Base-by-base conservation (phyloP, 1,140 invertebrate genomes). In the Papilio xuthus region DNA sequence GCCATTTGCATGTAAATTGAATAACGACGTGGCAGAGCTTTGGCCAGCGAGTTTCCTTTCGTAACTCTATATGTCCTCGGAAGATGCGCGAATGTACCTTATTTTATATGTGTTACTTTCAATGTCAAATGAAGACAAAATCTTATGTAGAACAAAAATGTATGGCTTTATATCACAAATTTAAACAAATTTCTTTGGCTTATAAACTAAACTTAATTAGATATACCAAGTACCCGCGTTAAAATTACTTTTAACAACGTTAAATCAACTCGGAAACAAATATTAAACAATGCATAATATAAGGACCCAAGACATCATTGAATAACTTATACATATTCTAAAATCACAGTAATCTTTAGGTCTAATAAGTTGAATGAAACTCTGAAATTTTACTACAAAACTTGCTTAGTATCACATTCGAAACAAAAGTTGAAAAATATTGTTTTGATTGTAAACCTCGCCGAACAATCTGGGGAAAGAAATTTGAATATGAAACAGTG, bases 1-100 rank as follows among this genome's bases (percentile, higher is more conserved):
- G 23, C 83, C 87, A 94, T 94, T 94, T 94, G 92, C 93, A 94
- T 94, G 91, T 93, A 94, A 93, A 94, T 94, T 94, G 93, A 93
- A 94, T 94, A 94, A 94, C 90, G 88, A 87, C 88, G 91, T 89
- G 83, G 88, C 86, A 82, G 85, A 86, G 88, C 88, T 86, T 90
- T 87, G 88, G 88, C 83, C 85, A 84, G 80, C 82, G 77, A 67
- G 79, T 53, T 76, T 81, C 79, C 83, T 76, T 80, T 77, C 80
- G 72, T 70, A 83, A 80, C 84, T 41, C 70, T 28, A 83, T 83
- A 86, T 88, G 88, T 87, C 84, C 84, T 85, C 85, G 83, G 82
- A 89, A 88, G 90, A 89, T 85, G 84, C 83, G 83, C 86, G 80
- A 74, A 78, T 60, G 53, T 78, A 42, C 32, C 41, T 75, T 71